Evolutionary conservation across 2,888 invertebrate species (phyloP).

Genomic region (Antheraea assamensis): DNA sequence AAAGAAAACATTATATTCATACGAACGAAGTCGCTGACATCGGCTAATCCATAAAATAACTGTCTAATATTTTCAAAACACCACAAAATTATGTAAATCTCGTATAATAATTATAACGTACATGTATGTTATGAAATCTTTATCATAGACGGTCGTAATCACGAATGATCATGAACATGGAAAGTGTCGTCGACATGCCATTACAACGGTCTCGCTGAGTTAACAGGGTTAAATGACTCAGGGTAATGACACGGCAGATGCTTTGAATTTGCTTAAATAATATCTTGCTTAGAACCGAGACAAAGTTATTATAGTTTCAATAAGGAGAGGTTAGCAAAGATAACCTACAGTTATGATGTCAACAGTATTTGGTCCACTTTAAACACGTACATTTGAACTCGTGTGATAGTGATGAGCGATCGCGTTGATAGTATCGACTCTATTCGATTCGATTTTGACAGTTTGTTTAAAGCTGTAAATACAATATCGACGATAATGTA

Average conservation of each 20-base stretch:
- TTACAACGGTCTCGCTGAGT: conserved; percentile 66
- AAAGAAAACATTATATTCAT: no score
- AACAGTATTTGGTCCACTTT: background rate
- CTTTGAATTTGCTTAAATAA: conserved; percentile 69
- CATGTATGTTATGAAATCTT: conserved; percentile 12
- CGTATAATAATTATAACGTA: background rate
- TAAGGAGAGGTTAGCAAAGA: conserved; percentile 19
- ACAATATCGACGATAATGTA: no score
- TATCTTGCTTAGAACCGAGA: conserved; percentile 45
- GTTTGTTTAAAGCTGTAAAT: background rate
- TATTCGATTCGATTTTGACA: background rate
- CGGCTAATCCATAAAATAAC: no score
- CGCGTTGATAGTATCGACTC: background rate
- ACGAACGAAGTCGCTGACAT: no score
- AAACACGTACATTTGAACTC: background rate
- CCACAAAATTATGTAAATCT: background rate
- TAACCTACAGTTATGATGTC: conserved; percentile 2
- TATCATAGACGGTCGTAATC: conserved; percentile 49
- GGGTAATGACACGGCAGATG: conserved; percentile 80
- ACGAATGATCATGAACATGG: conserved; percentile 64
- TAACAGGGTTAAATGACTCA: conserved; percentile 76
- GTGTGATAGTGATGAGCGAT: background rate
- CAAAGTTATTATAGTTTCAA: conserved; percentile 45
- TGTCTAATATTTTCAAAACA: no score
- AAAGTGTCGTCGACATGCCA: conserved; percentile 64